phyloP scores from a whole-genome alignment of 2,797 vertebrate genomes.

The Acipenser ruthenus region DNA sequence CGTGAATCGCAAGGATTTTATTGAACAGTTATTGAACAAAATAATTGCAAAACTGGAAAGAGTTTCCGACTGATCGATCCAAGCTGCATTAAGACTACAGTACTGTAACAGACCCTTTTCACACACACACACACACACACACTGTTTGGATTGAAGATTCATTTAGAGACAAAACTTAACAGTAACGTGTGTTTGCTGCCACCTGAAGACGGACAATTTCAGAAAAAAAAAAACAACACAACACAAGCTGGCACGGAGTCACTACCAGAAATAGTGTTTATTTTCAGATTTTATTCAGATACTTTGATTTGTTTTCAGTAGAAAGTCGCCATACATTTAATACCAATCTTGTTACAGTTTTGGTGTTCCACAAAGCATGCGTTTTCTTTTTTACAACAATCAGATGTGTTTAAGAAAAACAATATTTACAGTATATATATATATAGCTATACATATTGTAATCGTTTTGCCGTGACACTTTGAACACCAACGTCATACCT shows the following conservation, averaged over 20 bases:
- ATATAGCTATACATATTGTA: slow-evolving; percentile 16
- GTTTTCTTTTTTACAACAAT: slow-evolving; percentile 39
- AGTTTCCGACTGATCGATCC: no score
- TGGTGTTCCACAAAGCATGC: slow-evolving; percentile 49
- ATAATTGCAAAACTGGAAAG: no score
- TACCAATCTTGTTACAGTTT: slow-evolving; percentile 50
- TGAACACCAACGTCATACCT: slow-evolving; percentile 11
- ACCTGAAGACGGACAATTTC: neutral
- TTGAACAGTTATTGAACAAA: no score
- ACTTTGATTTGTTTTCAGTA: slow-evolving; percentile 44
- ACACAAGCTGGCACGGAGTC: slow-evolving; percentile 26
- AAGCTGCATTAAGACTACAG: no score
- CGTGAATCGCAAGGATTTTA: no score
- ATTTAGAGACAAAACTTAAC: slow-evolving; percentile 25
- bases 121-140: neutral
- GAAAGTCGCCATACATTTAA: slow-evolving; percentile 70
- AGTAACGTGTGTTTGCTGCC: slow-evolving; percentile 4
- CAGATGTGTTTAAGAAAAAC: slow-evolving; percentile 26
- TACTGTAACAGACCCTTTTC: neutral
- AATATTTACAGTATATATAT: slow-evolving; percentile 18
- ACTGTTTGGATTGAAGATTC: slow-evolving; percentile 11
- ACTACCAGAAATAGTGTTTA: slow-evolving; percentile 47
- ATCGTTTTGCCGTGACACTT: slow-evolving; percentile 21
- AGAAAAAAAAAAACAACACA: slow-evolving; percentile 23
- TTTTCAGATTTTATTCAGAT: slow-evolving; percentile 22